Evolutionary conservation across 2,113 vertebrate species (phyloP), one percentile per base, ranked within the genome.

Genomic region (Rhabdornis inornatus): DNA sequence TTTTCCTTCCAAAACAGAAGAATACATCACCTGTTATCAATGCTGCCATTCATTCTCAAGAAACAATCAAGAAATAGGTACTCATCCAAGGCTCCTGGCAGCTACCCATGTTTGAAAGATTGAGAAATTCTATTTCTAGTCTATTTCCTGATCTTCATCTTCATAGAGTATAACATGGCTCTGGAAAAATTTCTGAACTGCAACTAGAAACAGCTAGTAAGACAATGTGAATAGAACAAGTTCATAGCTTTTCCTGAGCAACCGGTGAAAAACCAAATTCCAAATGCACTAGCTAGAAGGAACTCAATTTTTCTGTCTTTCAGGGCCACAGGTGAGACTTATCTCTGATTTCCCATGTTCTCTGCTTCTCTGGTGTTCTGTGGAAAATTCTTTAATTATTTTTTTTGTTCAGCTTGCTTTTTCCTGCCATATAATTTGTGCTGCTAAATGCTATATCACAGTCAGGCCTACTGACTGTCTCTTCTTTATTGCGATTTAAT

Each of bases 1-100:
- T 92, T 90, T 87, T 75, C 30, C 9, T 11, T 70, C 56, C 86
- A 78, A 77, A 95, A n/a, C 65, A 93, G 59, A 42, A 83, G 69
- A 95, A 92, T 89, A 30, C 16, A 86, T 92, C 85, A 92, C 90
- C 80, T 94, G 74, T 74, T 96, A 83, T 53, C 78, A 89, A 52
- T 69, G 35, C 39, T 95, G 89, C 68, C 78, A 61, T 75, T 93
- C 65, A 75, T 79, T 75, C 52, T 76, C 23, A 47, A 83, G 44
- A 93, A 92, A 95, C 78, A 88, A 81, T 71, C 61, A 70, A 94
- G 82, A 86, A 80, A 70, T 74, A 78, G 35, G 83, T 91, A 61
- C 25, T 68, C 88, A 49, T 78, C 56, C 68, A 91, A 94, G 75
- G 27, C 33, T 90, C 15, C 47, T 93, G 86, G 47, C 70, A 87